Conservation (phyloP, 2,888 invertebrate species). For the Nomada goodeniana region DNA sequence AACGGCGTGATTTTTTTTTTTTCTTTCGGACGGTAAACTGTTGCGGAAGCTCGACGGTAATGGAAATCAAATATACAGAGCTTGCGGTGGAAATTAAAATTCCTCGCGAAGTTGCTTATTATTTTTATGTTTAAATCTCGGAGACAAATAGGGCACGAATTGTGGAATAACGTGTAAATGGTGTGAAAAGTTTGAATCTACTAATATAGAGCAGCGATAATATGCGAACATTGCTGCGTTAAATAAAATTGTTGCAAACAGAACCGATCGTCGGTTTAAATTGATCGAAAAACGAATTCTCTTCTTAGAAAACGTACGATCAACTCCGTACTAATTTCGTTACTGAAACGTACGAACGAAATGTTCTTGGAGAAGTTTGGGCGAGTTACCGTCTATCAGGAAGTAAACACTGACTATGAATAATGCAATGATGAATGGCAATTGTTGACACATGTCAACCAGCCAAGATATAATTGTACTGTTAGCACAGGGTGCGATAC, state of each 20-base stretch:
- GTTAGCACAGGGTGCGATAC: slow-evolving; percentile 23
- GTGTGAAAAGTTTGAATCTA: no score
- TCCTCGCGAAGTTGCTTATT: neutral
- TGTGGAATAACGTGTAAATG: neutral
- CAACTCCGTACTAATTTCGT: neutral
- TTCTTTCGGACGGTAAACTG: no score
- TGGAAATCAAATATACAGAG: neutral
- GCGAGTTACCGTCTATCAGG: slow-evolving; percentile 20
- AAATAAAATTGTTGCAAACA: neutral
- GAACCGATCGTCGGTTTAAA: neutral
- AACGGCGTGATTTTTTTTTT: no score
- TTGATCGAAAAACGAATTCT: neutral
- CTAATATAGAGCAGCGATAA: neutral
- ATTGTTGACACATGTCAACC: slow-evolving; percentile 16
- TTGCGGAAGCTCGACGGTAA: neutral
- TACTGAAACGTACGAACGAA: slow-evolving; percentile 2
- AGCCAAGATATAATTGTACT: slow-evolving; percentile 30
- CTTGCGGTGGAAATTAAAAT: neutral
- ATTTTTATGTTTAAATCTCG: no score
- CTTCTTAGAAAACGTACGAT: neutral
- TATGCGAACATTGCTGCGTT: neutral
- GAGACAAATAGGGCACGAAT: no score
- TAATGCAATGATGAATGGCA: slow-evolving; percentile 33
- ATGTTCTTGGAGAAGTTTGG: slow-evolving; percentile 9
- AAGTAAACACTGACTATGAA: slow-evolving; percentile 30